Evolutionary conservation across 2,888 invertebrate genomes (phyloP), one percentile per base, ranked within the genome.

Genomic region (Protodeltote pygarga): DNA sequence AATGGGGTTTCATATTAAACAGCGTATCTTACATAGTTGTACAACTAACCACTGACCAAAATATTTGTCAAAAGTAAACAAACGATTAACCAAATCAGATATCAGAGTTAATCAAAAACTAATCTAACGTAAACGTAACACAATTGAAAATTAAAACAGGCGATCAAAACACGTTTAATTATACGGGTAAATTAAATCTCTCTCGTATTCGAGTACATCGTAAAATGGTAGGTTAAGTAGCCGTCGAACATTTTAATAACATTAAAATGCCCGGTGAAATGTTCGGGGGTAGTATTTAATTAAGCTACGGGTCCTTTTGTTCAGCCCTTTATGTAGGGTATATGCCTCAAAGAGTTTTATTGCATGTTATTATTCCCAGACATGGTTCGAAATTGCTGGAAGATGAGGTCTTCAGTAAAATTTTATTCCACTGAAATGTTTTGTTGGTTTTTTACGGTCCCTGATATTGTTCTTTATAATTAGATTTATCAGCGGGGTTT

Each of bases 171-270:
- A 46, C 57, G 57, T 73, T 70, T 71, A 68, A 71, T 66, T 72
- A 73, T 69, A 66, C 63, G 67, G 60, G 72, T 71, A 77, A 84
- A 85, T 86, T 81, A 85, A 87, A 87, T 85, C 87, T 77, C 76
- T 73, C 69, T 62, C 78, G 73, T 73, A 73, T 82, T 75, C 68
- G 64, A 81, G 77, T 79, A 81, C 79, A 79, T 82, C 81, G 82
- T 89, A 87, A 87, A 85, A 80, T 79, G 77, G 70, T 75, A 75
- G 78, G 82, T 81, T 79, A 81, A 83, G 80, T 77, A 76, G 64
- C 79, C 81, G 81, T 83, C 84, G 86, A 87, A 89, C 88, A 87
- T 85, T 89, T 90, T 89, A 90, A 90, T 91, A 89, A 89, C 86
- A 85, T 86, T 85, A 84, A 88, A 91, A 88, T 85, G 83, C 80